A percentile compares a stretch with the other conserved stretches of the same genome.
These are phyloP conservation scores for Actinemys pallida DNA, from an alignment of 2,113 vertebrate genomes.

Conservation along the genomic window DNA sequence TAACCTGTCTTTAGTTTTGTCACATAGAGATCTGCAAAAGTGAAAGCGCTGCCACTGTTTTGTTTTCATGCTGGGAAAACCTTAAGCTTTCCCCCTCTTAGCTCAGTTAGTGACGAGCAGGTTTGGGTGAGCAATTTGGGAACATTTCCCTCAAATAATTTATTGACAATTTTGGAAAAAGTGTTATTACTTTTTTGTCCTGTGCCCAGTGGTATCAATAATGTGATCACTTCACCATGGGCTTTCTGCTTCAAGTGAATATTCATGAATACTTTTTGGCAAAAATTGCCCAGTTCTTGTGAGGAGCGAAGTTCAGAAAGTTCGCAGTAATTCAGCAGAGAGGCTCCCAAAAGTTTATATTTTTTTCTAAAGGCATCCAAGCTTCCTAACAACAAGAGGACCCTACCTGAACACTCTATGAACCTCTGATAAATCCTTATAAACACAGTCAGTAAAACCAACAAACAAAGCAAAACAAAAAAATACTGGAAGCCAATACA, in stretches of 20 bases:
- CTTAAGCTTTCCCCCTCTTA: background rate
- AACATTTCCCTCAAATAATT: background rate
- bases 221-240: fast-evolving
- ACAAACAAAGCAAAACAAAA: background rate
- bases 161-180: fast-evolving
- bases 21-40: background rate
- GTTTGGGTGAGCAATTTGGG: fast-evolving
- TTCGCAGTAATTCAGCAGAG: background rate
- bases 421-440: background rate
- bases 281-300: background rate
- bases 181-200: background rate
- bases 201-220: fast-evolving
- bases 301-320: background rate
- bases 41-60: background rate
- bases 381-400: background rate
- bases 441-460: background rate
- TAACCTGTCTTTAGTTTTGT: background rate
- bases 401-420: background rate
- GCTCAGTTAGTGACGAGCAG: fast-evolving
- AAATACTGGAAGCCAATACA: background rate
- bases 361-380: background rate
- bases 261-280: background rate
- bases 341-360: background rate
- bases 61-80: background rate
- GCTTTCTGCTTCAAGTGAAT: background rate